Base-by-base conservation (phyloP, 2,888 invertebrate genomes). In the Spilarctia lutea region DNA sequence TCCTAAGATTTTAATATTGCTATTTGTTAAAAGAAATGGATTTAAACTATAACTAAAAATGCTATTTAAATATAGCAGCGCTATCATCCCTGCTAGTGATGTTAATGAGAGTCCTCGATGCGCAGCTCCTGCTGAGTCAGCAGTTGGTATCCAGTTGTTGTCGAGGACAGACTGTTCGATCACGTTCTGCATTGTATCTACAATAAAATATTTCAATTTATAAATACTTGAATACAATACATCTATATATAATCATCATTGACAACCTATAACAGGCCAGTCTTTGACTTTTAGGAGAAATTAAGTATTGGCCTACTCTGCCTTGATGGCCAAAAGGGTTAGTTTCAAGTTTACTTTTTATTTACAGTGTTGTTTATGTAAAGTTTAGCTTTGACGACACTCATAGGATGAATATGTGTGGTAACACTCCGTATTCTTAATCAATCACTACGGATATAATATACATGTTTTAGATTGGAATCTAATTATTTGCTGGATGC, bases 101-200 rank as follows among this genome's bases (percentile, higher is more conserved):
- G 90, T 89, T 77, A 92, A 81, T 56, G 93, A 88, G 39, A 89
- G 83, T 13, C 90, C 85, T 85, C 90, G 91, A 76, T 91, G 86
- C 60, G 83, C 85, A 68, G 91, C 90, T n/a, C 91, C 93, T 2
- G 91, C 89, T 0, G 95, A 95, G 76, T 94, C 95, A 11, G 91
- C 94, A 86, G 96, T 96, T 11, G 96, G 95, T 35, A 96, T 88
- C 95, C 95, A 96, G 86, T 95, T 93, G 91, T 96, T 96, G 91
- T 96, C 96, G 56, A 96, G 92, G 39, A 96, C 96, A 52, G 96
- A 96, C 87, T 96, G 96, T 85, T 96, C 96, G 72, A 96, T 94
- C 39, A 96, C 94, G 78, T 96, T 96, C 87, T 96, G 96, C 94
- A 96, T 93, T 76, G 96, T 95, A 86, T 96, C 96, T 95, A 88